phyloP scores from a whole-genome alignment of 2,888 invertebrate species.

The Gymnocheta viridis region DNA sequence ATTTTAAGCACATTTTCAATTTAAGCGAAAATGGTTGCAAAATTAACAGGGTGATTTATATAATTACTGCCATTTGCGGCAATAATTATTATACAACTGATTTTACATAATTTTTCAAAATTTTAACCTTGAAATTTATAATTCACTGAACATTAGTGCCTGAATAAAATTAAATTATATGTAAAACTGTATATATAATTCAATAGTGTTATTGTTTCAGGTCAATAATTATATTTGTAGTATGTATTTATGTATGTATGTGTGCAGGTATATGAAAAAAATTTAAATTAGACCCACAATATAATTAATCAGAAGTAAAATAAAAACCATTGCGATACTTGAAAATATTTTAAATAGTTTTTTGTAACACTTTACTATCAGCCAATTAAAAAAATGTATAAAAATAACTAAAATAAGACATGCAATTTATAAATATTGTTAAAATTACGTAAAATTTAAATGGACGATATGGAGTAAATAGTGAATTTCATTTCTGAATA shows the following conservation, averaged over 20 bases:
- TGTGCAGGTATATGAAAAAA: neutral
- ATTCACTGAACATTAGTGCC: neutral
- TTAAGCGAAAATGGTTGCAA: neutral
- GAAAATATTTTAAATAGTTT: too few species aligned
- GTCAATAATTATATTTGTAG: slow-evolving; percentile 1
- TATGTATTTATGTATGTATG: neutral
- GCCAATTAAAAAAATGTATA: too few species aligned
- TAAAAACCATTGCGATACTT: neutral
- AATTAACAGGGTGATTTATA: neutral
- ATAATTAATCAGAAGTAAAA: neutral
- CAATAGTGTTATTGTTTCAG: neutral
- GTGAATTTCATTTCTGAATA: too few species aligned
- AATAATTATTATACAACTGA: neutral
- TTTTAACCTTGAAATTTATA: neutral
- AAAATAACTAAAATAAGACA: too few species aligned
- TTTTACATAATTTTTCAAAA: neutral
- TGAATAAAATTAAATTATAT: slow-evolving; percentile 4
- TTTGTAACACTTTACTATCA: neutral
- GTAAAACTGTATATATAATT: neutral
- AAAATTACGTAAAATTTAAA: too few species aligned
- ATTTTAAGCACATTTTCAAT: neutral
- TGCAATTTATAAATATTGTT: too few species aligned
- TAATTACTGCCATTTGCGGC: neutral
- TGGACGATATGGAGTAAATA: too few species aligned
- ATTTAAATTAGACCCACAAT: neutral